Evolutionary conservation across 2,797 vertebrate genomes (phyloP), one percentile per base, ranked within the genome.

Genomic region (Carapus acus): DNA sequence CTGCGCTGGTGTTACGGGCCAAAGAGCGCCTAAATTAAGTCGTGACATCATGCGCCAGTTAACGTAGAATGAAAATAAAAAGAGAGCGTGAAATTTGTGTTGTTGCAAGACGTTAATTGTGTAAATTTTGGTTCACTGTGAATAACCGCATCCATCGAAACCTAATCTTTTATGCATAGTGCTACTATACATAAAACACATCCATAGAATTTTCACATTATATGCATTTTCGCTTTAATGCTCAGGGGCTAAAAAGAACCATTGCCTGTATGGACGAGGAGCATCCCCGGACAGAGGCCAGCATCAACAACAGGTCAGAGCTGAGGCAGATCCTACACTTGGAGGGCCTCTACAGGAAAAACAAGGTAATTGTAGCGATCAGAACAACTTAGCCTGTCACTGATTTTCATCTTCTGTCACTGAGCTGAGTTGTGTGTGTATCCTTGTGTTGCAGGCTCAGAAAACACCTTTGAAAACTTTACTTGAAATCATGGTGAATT

Each of bases 401-500:
- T 5, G 24, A 5, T 27, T 27, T 27, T 27, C 24, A 4, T 5
- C 5, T 27, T 4, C 1, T 50, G 22, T n/a, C 20, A 6, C 27
- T 65, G 16, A 64, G 23, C 9, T 9, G 4, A 9, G 4, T 4
- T 27, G 24, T 27, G 24, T 27, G 24, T 27, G 24, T 27, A 9
- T 27, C 5, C 9, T 4, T 27, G 24, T 27, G 24, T 41, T 65
- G 40, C 64, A 98, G 96, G 78, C 83, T 52, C 90, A 88, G 40
- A 87, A 86, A 54, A 84, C 78, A 13, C 93, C 93, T 6, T 67
- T 96, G 46, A 95, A 93, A 83, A 92, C 96, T 0, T 85, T 92
- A 52, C 85, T 98, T 64, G 96, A 98, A 80, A 89, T 98, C 8
- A 91, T 96, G 51, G 90, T 94, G 2, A 91, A 86, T 69, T 88